phyloP scores from a whole-genome alignment of 2,797 vertebrate species.

The Labroides dimidiatus region DNA sequence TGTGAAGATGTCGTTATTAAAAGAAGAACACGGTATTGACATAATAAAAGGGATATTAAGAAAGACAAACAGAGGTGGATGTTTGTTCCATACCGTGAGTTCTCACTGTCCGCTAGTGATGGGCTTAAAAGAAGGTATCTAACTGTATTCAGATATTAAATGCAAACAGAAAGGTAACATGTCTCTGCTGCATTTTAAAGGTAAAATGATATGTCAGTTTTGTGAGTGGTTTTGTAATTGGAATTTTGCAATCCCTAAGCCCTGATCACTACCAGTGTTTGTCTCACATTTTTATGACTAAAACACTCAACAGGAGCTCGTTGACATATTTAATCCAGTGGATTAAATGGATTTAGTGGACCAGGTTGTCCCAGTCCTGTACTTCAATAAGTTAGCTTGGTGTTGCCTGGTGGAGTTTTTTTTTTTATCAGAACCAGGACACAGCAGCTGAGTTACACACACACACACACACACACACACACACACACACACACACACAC shows the following conservation, averaged over 20 bases:
- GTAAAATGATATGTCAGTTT: not conserved
- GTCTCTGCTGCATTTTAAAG: too few species aligned
- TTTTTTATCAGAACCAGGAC: constrained; percentile 41
- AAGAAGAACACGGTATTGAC: constrained; percentile 32
- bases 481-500: constrained; percentile 37
- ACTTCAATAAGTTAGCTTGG: not conserved
- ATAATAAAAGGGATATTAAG: constrained; percentile 33
- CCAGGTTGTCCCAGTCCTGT: not conserved
- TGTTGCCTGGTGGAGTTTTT: constrained; percentile 19
- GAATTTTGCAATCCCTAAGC: constrained; percentile 1
- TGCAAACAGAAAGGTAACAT: not conserved
- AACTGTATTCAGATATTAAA: not conserved
- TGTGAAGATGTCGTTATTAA: constrained; percentile 14
- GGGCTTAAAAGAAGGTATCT: not conserved
- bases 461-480: constrained; percentile 34
- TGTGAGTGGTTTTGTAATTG: not conserved
- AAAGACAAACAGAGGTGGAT: constrained; percentile 29
- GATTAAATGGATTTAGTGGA: not conserved
- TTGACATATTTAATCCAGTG: not conserved
- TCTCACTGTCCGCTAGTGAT: constrained; percentile 8
- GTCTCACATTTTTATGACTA: constrained; percentile 5
- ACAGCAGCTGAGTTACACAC: constrained; percentile 47
- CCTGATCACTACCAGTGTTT: not conserved
- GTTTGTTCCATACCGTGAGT: constrained; percentile 14
- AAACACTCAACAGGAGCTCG: not conserved